These are phyloP conservation scores for Cantharis flavilabris DNA, from an alignment of 2,888 invertebrate genomes.

Conservation along the genomic window DNA sequence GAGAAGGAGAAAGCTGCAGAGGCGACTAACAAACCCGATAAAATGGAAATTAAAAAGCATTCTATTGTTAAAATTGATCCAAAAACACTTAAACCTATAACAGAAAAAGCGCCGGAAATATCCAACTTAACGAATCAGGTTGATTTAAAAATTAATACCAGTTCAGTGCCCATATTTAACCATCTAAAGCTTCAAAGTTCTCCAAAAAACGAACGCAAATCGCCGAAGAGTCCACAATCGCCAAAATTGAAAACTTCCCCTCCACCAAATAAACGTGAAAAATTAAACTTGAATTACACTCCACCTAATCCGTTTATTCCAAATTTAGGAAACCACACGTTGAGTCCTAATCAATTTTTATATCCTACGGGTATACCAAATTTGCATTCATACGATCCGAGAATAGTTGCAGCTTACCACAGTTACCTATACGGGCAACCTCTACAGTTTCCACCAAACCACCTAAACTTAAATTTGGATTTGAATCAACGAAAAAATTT, in stretches of 20 bases:
- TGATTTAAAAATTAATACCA: constrained; percentile 53
- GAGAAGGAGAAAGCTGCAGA: constrained; percentile 49
- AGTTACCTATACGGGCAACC: constrained; percentile 45
- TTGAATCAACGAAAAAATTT: constrained; percentile 41
- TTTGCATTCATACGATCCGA: constrained; percentile 52
- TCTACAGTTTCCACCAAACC: constrained; percentile 41
- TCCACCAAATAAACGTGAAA: constrained; percentile 40
- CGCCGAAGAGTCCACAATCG: constrained; percentile 51
- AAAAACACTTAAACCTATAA: constrained; percentile 62
- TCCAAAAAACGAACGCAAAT: constrained; percentile 48
- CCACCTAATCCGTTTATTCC: constrained; percentile 56
- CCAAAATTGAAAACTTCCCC: constrained; percentile 42
- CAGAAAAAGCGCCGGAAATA: constrained; percentile 51
- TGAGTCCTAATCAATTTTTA: constrained; percentile 52
- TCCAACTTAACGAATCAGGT: constrained; percentile 44
- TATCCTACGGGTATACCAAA: constrained; percentile 47
- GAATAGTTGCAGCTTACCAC: constrained; percentile 53
- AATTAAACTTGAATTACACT: constrained; percentile 51
- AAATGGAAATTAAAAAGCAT: constrained; percentile 52
- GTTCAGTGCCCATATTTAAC: constrained; percentile 55
- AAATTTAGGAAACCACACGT: constrained; percentile 50
- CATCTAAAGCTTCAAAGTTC: constrained; percentile 53
- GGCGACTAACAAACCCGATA: constrained; percentile 31
- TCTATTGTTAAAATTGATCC: constrained; percentile 62
- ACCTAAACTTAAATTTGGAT: constrained; percentile 38